These are phyloP conservation scores for Sorex fumeus DNA, from an alignment of 2,113 vertebrate species.

Conservation along the genomic window DNA sequence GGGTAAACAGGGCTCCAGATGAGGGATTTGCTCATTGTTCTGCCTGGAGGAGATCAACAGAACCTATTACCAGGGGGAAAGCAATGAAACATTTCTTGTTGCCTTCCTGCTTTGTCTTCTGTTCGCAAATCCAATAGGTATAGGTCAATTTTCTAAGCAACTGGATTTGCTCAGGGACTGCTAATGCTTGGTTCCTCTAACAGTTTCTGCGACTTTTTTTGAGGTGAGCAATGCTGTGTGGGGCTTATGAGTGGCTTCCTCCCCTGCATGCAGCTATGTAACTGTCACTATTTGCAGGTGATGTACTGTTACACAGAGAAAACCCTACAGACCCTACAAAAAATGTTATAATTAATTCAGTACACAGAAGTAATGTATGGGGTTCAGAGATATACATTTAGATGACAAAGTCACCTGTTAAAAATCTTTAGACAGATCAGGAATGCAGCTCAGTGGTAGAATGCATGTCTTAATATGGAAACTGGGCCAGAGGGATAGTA, in stretches of 20 bases:
- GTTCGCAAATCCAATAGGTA: background rate
- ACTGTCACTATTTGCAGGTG: background rate
- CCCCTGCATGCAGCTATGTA: background rate
- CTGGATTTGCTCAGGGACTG: background rate
- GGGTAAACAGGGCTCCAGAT: background rate
- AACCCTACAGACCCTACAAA: background rate
- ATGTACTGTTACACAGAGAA: background rate
- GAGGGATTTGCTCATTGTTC: background rate
- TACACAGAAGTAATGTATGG: background rate
- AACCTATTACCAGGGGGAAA: fast-evolving
- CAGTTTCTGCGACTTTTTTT: background rate
- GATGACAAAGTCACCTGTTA: background rate
- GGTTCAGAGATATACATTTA: background rate
- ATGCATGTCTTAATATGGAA: background rate
- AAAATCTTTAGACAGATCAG: background rate
- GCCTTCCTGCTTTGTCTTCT: background rate
- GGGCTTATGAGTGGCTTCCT: background rate
- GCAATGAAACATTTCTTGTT: background rate
- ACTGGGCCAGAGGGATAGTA: too few relatives aligned
- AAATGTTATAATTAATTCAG: background rate
- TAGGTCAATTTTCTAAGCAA: background rate
- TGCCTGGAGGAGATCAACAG: background rate
- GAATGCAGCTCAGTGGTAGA: background rate
- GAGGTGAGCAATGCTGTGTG: fast-evolving
- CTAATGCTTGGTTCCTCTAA: background rate